Evolutionary conservation across 2,888 invertebrate species (phyloP), one percentile per base, ranked within the genome.

Genomic region (Hypomecis atomaria): DNA sequence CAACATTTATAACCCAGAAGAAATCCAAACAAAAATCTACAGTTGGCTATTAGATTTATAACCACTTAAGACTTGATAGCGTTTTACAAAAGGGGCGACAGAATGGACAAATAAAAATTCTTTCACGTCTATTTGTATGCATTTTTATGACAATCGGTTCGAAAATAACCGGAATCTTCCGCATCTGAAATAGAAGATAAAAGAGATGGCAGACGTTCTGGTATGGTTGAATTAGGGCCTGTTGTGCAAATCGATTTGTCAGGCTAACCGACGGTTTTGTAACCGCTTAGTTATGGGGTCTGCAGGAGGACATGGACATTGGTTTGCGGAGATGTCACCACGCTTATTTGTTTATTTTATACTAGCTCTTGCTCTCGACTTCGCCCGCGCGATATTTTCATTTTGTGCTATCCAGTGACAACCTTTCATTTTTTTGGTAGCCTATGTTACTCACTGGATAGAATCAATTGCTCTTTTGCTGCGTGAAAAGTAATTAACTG

Each of bases 51-150:
- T 23, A 49, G 55, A 62, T 62, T 62, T 62, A 56, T 34, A 57
- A 62, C 6, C 8, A 52, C n/a, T 49, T 47, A 38, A 33, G 6
- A 45, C 47, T 49, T 37, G 54, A 58, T 11, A 9, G 9, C 47
- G 53, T 63, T 57, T 64, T 47, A 59, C 23, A 64, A 55, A 52
- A 34, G 37, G 11, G 54, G 23, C 52, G 65, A 65, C 48, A 65
- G 65, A 65, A 65, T 58, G 9, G 36, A 33, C n/a, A 47, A 55
- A 44, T 65, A 61, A 65, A 65, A 65, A 65, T 65, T 57, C 65
- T 48, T 48, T 60, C 10, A 4, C 48, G 6, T 34, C 52, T 57
- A 61, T 53, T 65, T 52, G 48, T 57, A 61, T 44, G 37, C 47
- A 56, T 37, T 42, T 56, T 65, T 65, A 61, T 61, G 57, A 53